phyloP scores from a whole-genome alignment of 2,113 vertebrate genomes.

The Pollimyrus isidori region DNA sequence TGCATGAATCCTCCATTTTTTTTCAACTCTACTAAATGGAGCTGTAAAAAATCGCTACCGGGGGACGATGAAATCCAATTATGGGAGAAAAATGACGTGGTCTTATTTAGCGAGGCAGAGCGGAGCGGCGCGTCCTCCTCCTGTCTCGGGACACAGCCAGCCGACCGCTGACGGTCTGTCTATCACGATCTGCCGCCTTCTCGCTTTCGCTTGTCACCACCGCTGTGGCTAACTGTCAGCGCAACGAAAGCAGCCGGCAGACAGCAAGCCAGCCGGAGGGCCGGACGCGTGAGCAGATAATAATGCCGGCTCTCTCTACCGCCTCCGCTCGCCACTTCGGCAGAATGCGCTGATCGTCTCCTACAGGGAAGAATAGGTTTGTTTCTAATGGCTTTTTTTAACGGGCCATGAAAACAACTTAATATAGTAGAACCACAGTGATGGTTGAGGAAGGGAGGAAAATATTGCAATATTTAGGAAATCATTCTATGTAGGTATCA shows the following conservation, averaged over 20 bases:
- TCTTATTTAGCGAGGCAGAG: background rate
- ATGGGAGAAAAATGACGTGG: slow-evolving; percentile 4
- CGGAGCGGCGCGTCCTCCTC: background rate
- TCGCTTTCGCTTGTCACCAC: background rate
- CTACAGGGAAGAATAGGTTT: background rate
- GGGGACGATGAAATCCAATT: slow-evolving; percentile 19
- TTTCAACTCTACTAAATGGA: background rate
- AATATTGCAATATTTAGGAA: background rate
- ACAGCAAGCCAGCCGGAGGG: background rate
- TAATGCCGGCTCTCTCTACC: background rate
- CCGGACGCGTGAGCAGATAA: background rate
- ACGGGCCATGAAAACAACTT: background rate
- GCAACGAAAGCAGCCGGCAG: background rate
- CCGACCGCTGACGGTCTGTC: background rate
- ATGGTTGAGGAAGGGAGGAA: background rate
- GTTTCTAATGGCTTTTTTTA: background rate
- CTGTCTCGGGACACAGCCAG: background rate
- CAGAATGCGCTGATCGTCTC: background rate
- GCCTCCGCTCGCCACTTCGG: background rate
- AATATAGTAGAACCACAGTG: background rate
- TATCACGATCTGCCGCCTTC: background rate
- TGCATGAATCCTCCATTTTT: background rate
- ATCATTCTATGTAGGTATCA: background rate
- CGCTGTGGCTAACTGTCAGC: background rate
- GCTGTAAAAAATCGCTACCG: background rate